Evolutionary conservation across 2,888 invertebrate genomes (phyloP).

Genomic region (Ethmia dodecea): DNA sequence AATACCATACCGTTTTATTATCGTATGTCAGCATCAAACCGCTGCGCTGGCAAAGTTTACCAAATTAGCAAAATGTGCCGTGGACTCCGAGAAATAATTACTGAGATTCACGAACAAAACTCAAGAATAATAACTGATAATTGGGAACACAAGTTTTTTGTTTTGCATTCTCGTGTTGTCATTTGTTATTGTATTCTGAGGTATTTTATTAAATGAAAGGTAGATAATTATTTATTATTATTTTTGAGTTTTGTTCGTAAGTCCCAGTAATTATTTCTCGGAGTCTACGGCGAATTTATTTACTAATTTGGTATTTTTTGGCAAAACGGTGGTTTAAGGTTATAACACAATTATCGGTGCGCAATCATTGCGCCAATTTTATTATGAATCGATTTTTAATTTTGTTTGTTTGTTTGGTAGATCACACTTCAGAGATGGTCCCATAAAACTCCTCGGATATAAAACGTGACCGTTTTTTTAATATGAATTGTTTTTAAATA

Average conservation of each 20-base stretch:
- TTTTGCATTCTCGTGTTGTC: not conserved
- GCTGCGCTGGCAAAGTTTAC: not conserved
- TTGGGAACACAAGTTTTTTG: slow-evolving; percentile 4
- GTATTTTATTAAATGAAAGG: too few relatives aligned
- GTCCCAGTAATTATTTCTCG: slow-evolving; percentile 11
- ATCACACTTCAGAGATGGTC: too few relatives aligned
- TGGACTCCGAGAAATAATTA: slow-evolving; percentile 9
- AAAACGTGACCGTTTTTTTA: too few relatives aligned
- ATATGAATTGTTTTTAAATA: too few relatives aligned
- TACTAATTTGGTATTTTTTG: slow-evolving; percentile 7
- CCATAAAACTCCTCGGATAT: too few relatives aligned
- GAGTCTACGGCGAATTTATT: slow-evolving; percentile 10
- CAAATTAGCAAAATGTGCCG: slow-evolving; percentile 13
- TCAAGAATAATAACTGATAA: slow-evolving; percentile 12
- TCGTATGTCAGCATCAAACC: not conserved
- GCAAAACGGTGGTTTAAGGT: not conserved
- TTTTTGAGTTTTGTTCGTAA: slow-evolving; percentile 8
- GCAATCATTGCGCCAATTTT: too few relatives aligned
- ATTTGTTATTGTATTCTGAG: too few relatives aligned
- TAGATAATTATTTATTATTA: slow-evolving; percentile 13
- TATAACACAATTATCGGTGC: not conserved
- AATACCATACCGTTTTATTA: too few relatives aligned
- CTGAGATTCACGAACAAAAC: slow-evolving; percentile 9
- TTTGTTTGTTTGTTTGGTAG: too few relatives aligned
- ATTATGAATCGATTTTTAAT: too few relatives aligned